phyloP scores from a whole-genome alignment of 2,888 invertebrate genomes.

The Nomada flava region DNA sequence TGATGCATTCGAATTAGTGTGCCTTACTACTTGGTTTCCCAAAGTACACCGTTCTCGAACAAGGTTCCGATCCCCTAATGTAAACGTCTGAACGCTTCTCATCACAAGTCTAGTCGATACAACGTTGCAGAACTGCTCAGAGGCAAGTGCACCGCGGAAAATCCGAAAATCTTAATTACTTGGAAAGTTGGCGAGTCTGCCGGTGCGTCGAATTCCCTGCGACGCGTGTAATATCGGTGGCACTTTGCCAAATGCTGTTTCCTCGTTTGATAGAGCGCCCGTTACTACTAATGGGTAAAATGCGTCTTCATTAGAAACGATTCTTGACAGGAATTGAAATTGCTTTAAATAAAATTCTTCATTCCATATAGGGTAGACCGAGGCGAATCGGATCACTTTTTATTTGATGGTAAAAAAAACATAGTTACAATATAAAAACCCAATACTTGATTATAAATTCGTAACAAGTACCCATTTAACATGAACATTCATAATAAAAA shows the following conservation, averaged over 20 bases:
- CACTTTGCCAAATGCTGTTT: conserved; percentile 43
- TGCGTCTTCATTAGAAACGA: too few species aligned
- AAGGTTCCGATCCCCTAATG: background rate
- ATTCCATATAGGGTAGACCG: too few species aligned
- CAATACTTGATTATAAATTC: too few species aligned
- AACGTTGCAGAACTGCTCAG: background rate
- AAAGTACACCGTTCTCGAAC: background rate
- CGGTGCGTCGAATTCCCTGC: conserved; percentile 25
- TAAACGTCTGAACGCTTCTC: background rate
- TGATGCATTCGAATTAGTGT: background rate
- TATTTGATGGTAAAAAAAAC: too few species aligned
- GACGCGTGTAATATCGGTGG: conserved; percentile 37
- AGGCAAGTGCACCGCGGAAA: background rate
- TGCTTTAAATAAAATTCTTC: too few species aligned
- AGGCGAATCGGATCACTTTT: too few species aligned
- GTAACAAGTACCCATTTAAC: too few species aligned
- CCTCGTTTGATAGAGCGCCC: conserved; percentile 20
- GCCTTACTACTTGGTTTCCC: background rate
- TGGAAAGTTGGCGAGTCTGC: conserved; percentile 9
- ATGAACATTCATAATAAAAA: too few species aligned
- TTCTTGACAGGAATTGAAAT: too few species aligned
- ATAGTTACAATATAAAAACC: too few species aligned
- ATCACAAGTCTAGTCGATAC: background rate
- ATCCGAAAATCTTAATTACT: conserved; percentile 49
- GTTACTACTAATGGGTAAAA: too few species aligned